Base-by-base conservation (phyloP, 2,888 invertebrate genomes). In the Pyrrhosoma nymphula region DNA sequence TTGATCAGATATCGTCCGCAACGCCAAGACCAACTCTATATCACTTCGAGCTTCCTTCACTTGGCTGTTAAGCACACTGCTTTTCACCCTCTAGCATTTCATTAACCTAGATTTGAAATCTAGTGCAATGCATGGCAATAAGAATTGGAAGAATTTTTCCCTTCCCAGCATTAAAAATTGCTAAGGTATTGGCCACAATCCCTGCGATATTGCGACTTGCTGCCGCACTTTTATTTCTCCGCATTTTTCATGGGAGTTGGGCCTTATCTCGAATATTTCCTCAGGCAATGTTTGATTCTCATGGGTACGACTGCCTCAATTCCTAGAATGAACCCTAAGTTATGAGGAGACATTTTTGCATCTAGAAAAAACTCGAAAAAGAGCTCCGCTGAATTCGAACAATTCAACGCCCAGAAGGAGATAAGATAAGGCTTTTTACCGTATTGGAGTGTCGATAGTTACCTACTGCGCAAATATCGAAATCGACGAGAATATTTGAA, bases 1-100 rank as follows among this genome's bases (percentile, higher is more conserved):
- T 69, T 69, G 26, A 69, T 69, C 69, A 26, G 69, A 69, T 69
- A 69, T n/a, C 69, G 69, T 69, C 69, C 69, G 69, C n/a, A 69
- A 69, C 69, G 69, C n/a, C 69, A n/a, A 69, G 69, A 69, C 69
- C 69, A n/a, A 69, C 69, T n/a, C n/a, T 69, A 69, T 69, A 69
- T 69, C 69, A 69, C n/a, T 69, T 69, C 69, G 12, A 69, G 26
- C 69, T 69, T 69, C 69, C 69, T 69, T n/a, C n/a, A 69, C 69
- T n/a, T 26, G 69, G 69, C 69, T 69, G 69, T 69, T 69, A 69
- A 69, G 69, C 69, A 69, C 69, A 69, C 69, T 69, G 69, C 69
- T 69, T n/a, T n/a, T 69, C 69, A n/a, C n/a, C 20, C 69, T 10
- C 69, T n/a, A 26, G 69, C 69, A 69, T 69, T 69, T 69, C 69